phyloP scores from a whole-genome alignment of 2,113 vertebrate genomes.

The Eptesicus fuscus region DNA sequence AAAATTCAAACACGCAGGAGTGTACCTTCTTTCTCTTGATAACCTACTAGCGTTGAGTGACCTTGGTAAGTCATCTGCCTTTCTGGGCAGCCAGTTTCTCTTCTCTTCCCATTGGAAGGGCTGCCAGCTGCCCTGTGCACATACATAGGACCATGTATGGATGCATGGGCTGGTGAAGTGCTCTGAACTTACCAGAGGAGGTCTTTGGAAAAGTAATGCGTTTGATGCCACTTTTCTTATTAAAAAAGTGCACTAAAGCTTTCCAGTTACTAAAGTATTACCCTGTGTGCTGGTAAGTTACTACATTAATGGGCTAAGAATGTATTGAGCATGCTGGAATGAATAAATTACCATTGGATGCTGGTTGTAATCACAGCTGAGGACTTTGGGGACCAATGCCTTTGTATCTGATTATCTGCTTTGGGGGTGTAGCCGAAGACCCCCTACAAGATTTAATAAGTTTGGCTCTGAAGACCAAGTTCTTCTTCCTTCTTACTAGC shows the following conservation, averaged over 20 bases:
- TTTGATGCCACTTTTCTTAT: neutral
- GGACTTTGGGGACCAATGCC: neutral
- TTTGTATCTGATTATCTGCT: neutral
- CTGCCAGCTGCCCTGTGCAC: neutral
- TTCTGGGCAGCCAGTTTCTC: neutral
- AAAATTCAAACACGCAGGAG: neutral
- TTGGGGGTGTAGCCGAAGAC: conserved; percentile 13
- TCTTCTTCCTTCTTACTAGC: neutral
- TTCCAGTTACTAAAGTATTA: neutral
- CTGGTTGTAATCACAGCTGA: neutral
- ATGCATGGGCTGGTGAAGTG: neutral
- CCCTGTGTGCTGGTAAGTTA: neutral
- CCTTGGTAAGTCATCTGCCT: neutral
- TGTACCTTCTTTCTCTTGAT: neutral
- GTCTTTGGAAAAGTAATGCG: neutral
- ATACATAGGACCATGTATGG: neutral
- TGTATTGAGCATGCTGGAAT: neutral
- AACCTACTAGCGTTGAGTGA: neutral
- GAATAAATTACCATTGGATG: neutral
- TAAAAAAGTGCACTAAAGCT: neutral
- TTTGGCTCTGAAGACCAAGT: neutral
- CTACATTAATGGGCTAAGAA: neutral
- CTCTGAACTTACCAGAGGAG: neutral
- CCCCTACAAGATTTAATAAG: neutral
- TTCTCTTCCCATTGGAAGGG: neutral